A percentile compares a stretch with the other conserved stretches of the same genome.
These are phyloP conservation scores for Lymantria dispar DNA, from an alignment of 2,888 invertebrate species.

Conservation along the genomic window DNA sequence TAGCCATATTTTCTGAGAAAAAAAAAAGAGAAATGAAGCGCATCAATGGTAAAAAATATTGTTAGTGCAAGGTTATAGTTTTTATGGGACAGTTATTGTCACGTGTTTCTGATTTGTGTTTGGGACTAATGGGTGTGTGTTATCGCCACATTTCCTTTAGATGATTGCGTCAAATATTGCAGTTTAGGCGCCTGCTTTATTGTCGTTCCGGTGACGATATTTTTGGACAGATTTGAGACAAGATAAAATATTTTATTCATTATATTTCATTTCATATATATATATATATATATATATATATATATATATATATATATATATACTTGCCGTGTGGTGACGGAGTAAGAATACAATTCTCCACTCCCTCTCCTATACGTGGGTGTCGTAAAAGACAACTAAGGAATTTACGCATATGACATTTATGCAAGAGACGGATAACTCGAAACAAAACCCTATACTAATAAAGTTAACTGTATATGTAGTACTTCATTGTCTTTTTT, in stretches of 20 bases:
- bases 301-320: too few relatives aligned
- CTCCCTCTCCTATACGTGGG: too few relatives aligned
- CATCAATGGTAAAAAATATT: constrained; percentile 11
- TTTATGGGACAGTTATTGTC: constrained; percentile 43
- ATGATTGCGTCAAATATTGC: constrained; percentile 60
- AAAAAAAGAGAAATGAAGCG: constrained; percentile 33
- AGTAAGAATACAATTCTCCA: too few relatives aligned
- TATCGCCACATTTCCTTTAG: constrained; percentile 64
- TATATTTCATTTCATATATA: too few relatives aligned
- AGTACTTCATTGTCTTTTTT: too few relatives aligned
- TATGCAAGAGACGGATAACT: too few relatives aligned
- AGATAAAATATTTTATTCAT: constrained; percentile 4
- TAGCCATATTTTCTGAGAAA: constrained; percentile 40
- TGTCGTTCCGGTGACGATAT: constrained; percentile 22
- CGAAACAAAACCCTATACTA: too few relatives aligned
- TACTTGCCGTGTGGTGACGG: too few relatives aligned
- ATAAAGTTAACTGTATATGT: too few relatives aligned
- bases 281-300: too few relatives aligned
- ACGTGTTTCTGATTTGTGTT: constrained; percentile 74
- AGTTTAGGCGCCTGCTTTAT: constrained; percentile 39
- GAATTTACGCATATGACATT: too few relatives aligned
- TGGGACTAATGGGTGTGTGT: constrained; percentile 62
- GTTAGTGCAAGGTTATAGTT: constrained; percentile 16
- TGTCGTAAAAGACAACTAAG: too few relatives aligned
- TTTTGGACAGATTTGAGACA: constrained; percentile 8